Percentiles rank a stretch among this genome's conserved stretches.
Evolutionary conservation across 1,140 invertebrate species (phyloP).

Genomic region (Brachionus calyciflorus): DNA sequence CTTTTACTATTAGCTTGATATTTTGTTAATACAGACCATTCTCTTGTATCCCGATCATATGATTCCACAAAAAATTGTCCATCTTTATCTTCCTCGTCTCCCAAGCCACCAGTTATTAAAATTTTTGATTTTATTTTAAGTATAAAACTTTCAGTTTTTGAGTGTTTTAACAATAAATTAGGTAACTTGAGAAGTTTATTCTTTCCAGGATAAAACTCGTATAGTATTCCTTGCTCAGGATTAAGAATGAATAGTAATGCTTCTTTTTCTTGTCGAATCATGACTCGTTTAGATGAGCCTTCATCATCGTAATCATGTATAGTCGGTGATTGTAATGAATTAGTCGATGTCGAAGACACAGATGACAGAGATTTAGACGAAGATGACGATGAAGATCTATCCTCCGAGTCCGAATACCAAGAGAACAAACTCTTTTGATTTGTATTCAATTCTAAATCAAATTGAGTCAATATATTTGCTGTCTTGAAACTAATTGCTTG

Average conservation of each 20-base stretch:
- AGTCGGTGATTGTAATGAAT: conserved; percentile 15
- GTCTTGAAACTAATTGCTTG: conserved; percentile 18
- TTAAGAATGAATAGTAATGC: conserved; percentile 15
- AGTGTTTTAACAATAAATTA: conserved; percentile 21
- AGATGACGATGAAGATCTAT: neutral
- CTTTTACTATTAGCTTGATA: too few relatives aligned
- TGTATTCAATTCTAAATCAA: neutral
- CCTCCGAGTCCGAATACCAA: conserved; percentile 18
- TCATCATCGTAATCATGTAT: conserved; percentile 11
- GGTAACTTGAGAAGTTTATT: conserved; percentile 28
- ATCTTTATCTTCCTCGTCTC: neutral
- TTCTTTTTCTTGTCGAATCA: conserved; percentile 25
- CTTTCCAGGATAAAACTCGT: conserved; percentile 41
- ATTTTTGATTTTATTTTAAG: conserved; percentile 20
- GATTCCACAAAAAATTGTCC: neutral
- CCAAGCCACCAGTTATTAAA: neutral
- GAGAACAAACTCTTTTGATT: neutral
- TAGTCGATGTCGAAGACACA: neutral
- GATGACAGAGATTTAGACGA: neutral
- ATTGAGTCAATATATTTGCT: conserved; percentile 15
- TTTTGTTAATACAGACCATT: neutral
- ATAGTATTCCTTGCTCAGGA: conserved; percentile 18
- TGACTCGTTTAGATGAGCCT: neutral
- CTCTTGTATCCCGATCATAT: neutral
- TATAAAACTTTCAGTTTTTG: neutral